Evolutionary conservation across 2,797 vertebrate species (phyloP), one percentile per base, ranked within the genome.

Genomic region (Hoplostethus atlanticus): DNA sequence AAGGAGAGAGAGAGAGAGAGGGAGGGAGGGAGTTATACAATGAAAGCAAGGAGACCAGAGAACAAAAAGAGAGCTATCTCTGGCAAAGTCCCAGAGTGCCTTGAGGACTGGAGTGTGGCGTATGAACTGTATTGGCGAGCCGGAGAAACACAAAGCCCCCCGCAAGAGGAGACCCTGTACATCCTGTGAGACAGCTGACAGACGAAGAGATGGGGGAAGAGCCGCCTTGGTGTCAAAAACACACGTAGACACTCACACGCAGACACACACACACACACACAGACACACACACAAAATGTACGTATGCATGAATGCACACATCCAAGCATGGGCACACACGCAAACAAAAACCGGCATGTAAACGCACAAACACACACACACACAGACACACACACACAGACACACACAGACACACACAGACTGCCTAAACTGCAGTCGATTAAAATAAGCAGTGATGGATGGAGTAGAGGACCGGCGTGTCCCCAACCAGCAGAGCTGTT

Each of bases 81-180:
- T 74, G 77, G 58, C 60, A 65, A 40, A 63, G 56, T 61, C 69
- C 61, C 75, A 77, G 61, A 55, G 67, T 64, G 59, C 62, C 54
- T 70, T 16, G 6, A 47, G 25, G 50, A 47, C 61, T 44, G 68
- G 53, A 78, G 55, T 13, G 64, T 76, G 68, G 17, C 58, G 38
- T 70, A 62, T 65, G 58, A 63, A 80, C 59, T 63, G 56, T 38
- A 12, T 47, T 1, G 0, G 2, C 31, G 71, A 67, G 58, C 44
- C n/a, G 47, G 52, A 68, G 42, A 42, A 67, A 51, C 46, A 57
- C 6, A 66, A 59, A 64, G 6, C 38, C 42, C n/a, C 16, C 1
- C 47, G 66, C 36, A 73, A 21, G 59, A 77, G 59, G 46, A 66
- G 56, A 71, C 44, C 21, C 21, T 28, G 48, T 30, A 38, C 12